Conservation (phyloP, 2,113 vertebrate genomes). For the Pelvicachromis taeniatus region DNA sequence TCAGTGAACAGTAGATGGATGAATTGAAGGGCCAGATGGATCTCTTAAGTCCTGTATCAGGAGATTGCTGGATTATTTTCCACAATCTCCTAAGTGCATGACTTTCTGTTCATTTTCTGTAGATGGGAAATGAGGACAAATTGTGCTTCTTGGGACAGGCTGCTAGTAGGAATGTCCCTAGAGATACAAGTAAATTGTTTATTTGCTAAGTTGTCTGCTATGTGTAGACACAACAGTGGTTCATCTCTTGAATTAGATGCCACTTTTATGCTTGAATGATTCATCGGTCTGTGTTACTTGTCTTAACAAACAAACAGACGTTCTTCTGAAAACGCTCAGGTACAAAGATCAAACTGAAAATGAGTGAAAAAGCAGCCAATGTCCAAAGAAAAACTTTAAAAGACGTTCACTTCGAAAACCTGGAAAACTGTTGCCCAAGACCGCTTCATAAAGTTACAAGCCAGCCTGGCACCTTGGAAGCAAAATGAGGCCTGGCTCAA, state of each 20-base stretch:
- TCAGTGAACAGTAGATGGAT: background rate
- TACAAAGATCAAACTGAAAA: background rate
- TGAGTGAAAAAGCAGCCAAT: background rate
- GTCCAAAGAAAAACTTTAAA: background rate
- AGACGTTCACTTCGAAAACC: background rate
- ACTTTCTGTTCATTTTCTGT: background rate
- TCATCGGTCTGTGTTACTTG: background rate
- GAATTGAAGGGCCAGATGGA: background rate
- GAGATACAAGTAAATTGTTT: background rate
- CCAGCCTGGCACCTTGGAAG: background rate
- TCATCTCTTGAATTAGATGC: background rate
- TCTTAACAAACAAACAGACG: background rate
- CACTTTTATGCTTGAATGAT: background rate
- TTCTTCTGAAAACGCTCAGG: background rate
- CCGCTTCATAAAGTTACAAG: background rate
- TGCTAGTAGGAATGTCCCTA: background rate
- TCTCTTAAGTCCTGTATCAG: background rate
- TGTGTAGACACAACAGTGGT: background rate
- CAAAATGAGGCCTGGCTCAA: background rate
- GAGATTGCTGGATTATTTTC: background rate
- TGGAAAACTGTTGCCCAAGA: background rate
- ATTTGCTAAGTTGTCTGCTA: background rate
- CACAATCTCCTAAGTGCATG: background rate
- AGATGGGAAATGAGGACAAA: background rate
- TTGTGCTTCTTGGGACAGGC: background rate